A percentile compares a stretch with the other conserved stretches of the same genome.
Evolutionary conservation across 2,113 vertebrate genomes (phyloP).

Genomic region (Crotophaga sulcirostris): DNA sequence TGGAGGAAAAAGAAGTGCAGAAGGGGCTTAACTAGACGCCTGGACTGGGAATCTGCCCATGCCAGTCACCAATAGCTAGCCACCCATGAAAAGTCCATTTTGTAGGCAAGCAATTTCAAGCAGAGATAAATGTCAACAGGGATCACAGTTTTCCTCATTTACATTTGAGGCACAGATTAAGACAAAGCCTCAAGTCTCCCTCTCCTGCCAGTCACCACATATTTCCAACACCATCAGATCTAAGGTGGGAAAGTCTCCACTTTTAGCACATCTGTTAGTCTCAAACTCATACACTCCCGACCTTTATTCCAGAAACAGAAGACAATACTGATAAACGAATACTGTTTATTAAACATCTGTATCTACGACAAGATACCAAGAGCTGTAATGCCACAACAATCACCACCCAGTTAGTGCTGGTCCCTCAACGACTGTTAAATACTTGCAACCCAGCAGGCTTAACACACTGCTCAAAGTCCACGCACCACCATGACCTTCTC

Average conservation of each 20-base stretch:
- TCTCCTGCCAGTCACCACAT: fast-evolving
- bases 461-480: neutral
- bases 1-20: neutral
- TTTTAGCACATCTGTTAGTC: neutral
- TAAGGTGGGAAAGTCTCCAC: neutral
- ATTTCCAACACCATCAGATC: neutral
- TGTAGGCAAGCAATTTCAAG: neutral
- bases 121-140: neutral
- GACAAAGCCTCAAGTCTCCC: neutral
- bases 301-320: neutral
- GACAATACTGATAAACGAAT: neutral
- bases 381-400: neutral
- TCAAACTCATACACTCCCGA: neutral
- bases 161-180: neutral
- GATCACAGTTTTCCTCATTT: neutral
- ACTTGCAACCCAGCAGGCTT: neutral
- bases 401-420: neutral
- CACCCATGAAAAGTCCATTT: neutral
- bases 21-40: neutral
- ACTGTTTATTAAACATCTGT: neutral
- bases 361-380: neutral
- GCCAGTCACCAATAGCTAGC: neutral
- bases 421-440: fast-evolving
- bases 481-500: neutral
- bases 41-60: neutral